Base-by-base conservation (phyloP, 2,113 vertebrate species). In the Sakesphorus luctuosus region DNA sequence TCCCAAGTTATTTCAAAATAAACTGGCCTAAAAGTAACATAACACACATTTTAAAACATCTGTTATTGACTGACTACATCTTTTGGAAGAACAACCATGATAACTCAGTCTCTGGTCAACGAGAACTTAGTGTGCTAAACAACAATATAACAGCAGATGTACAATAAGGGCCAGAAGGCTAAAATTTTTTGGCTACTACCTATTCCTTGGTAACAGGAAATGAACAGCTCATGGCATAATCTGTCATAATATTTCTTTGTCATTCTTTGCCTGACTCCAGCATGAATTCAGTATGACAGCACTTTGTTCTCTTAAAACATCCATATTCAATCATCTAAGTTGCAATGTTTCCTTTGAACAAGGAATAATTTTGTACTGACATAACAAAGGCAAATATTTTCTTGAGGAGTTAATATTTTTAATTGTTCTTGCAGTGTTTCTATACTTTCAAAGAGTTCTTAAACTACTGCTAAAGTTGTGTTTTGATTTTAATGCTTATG, bases 171-270 rank as follows among this genome's bases (percentile, higher is more conserved):
- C 90, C 87, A 74, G 95, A 93, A 97, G 94, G 86, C 67, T 93
- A 63, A 86, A 97, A 94, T 91, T 78, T 93, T 96, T 97, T 96
- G 95, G 93, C 79, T 96, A 92, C 91, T 96, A 91, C 58, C 55
- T 97, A 95, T 97, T 97, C 87, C 93, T 93, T 92, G 86, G 94
- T 94, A 97, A 97, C 85, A 98, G 98, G 97, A 98, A 97, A 98
- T 97, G 89, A 98, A 94, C 17, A 96, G 87, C 80, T 97, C 77
- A 91, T 73, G 90, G 87, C 74, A 97, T 88, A 96, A 95, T 84
- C 76, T 95, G 58, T 94, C 88, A 92, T 93, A 97, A 97, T 96
- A 95, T 93, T 96, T 81, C 67, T 96, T 61, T 91, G 46, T 95
- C 94, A 90, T 97, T 97, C 81, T 96, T 94, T 90, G 72, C 83